A percentile compares a stretch with the other conserved stretches of the same genome.
Evolutionary conservation across 92 coral and sea anemone genomes (phyloP).

Genomic region (Heliopora coerulea): DNA sequence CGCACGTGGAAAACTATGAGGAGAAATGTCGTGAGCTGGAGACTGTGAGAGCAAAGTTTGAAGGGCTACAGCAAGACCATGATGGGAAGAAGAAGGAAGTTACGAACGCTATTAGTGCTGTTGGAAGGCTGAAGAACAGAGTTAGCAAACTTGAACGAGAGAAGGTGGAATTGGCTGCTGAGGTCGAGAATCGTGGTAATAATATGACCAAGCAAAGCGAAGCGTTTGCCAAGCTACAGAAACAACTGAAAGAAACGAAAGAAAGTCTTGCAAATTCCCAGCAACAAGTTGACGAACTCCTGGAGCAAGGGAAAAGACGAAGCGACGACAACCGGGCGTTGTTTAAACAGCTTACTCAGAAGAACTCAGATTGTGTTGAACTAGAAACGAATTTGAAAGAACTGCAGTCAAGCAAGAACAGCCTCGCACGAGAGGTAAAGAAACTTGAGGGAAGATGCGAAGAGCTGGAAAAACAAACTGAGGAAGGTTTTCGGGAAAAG

Average conservation of each 20-base stretch:
- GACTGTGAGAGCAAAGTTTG: slow-evolving; percentile 4
- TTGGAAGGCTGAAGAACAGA: background rate
- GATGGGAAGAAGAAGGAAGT: slow-evolving; percentile 22
- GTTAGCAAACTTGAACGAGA: slow-evolving; percentile 30
- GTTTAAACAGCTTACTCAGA: slow-evolving; percentile 25
- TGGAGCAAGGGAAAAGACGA: background rate
- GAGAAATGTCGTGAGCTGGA: slow-evolving; percentile 20
- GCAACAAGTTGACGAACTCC: slow-evolving; percentile 4
- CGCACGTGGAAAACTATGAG: slow-evolving; percentile 5
- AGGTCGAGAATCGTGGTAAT: slow-evolving; percentile 7
- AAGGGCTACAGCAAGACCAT: background rate
- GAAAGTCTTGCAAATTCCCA: slow-evolving; percentile 8
- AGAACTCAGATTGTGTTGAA: slow-evolving; percentile 25
- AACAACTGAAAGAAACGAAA: slow-evolving; percentile 13
- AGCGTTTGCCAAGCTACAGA: slow-evolving; percentile 9
- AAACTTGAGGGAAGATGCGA: slow-evolving; percentile 25
- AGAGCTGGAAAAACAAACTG: slow-evolving; percentile 23
- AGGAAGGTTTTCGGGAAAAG: slow-evolving; percentile 12
- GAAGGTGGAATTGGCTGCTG: slow-evolving; percentile 11
- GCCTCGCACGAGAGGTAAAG: background rate
- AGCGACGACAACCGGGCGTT: slow-evolving; percentile 21
- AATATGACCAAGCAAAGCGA: slow-evolving; percentile 16
- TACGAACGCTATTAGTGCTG: background rate
- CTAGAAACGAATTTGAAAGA: slow-evolving; percentile 25
- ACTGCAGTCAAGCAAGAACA: background rate